Percentiles rank a stretch among this genome's conserved stretches.
Conservation (phyloP, 2,113 vertebrate genomes). For the Coregonus clupeaformis region DNA sequence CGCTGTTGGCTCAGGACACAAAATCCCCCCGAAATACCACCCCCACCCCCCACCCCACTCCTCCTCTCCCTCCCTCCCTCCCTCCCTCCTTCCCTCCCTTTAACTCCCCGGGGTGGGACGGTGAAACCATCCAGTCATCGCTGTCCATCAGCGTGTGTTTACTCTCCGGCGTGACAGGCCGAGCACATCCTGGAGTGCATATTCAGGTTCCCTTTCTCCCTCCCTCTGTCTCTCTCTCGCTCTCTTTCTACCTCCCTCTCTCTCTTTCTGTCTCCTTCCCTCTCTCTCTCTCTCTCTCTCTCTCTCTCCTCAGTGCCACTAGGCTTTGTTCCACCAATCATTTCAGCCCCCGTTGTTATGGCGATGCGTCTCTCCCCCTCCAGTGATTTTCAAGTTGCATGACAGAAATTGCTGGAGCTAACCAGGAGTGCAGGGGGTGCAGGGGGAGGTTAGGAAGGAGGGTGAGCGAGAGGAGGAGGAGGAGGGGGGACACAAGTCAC, state of each 20-base stretch:
- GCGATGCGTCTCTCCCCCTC: conserved; percentile 78
- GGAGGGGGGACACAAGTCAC: too few species aligned
- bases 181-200: conserved; percentile 99
- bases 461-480: conserved; percentile 30
- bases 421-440: conserved; percentile 65
- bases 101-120: conserved; percentile 77
- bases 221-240: conserved; percentile 26
- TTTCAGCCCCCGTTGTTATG: conserved; percentile 90
- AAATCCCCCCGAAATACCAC: conserved; percentile 23
- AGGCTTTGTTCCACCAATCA: conserved; percentile 94
- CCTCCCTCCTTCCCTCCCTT: conserved; percentile 66
- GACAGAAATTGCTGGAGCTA: conserved; percentile 95
- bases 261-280: background rate
- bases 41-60: conserved; percentile 61
- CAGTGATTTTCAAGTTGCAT: conserved; percentile 99
- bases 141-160: conserved; percentile 98
- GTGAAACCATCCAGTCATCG: conserved; percentile 93
- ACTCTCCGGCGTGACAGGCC: conserved; percentile 95
- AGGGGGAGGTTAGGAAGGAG: conserved; percentile 30
- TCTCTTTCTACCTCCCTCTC: too few species aligned
- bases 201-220: conserved; percentile 80
- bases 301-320: conserved; percentile 83
- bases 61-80: too few species aligned
- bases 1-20: conserved; percentile 67
- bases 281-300: background rate